phyloP scores from a whole-genome alignment of 2,888 invertebrate species.

The Drosophila melanosoma region DNA sequence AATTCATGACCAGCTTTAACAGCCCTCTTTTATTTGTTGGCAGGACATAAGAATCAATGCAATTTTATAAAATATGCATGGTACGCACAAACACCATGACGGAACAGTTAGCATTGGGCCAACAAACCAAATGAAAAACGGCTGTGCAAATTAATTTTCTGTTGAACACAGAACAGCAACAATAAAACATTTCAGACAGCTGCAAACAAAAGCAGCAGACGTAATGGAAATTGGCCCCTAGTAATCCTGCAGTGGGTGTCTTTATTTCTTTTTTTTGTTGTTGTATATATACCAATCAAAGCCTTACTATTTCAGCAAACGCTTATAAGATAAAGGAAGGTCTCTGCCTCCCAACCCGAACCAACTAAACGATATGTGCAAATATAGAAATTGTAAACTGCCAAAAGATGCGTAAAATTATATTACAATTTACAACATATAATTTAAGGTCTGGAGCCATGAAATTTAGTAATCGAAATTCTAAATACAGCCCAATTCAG shows the following conservation, averaged over 20 bases:
- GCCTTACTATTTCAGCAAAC: not conserved
- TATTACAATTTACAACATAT: not conserved
- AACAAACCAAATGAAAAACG: conserved; percentile 75
- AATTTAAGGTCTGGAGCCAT: not conserved
- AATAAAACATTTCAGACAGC: conserved; percentile 51
- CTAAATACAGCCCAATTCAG: not conserved
- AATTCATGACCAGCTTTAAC: not conserved
- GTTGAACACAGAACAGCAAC: conserved; percentile 59
- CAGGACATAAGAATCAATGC: conserved; percentile 72
- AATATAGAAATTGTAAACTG: not conserved
- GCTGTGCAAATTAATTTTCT: conserved; percentile 75
- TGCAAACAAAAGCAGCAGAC: conserved; percentile 45
- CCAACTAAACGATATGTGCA: not conserved
- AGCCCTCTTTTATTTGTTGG: not conserved
- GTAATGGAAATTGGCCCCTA: not conserved
- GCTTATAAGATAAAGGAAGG: not conserved
- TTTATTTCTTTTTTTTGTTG: not conserved
- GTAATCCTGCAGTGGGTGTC: not conserved
- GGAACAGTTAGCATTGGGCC: conserved; percentile 67
- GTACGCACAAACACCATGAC: conserved; percentile 56
- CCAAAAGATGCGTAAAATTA: not conserved
- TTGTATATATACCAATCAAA: conserved; percentile 1
- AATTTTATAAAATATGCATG: conserved; percentile 76
- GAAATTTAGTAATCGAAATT: not conserved
- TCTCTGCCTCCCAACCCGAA: not conserved